A percentile compares a stretch with the other conserved stretches of the same genome.
Conservation (phyloP, 1,140 invertebrate species). For the Diuraphis noxia region DNA sequence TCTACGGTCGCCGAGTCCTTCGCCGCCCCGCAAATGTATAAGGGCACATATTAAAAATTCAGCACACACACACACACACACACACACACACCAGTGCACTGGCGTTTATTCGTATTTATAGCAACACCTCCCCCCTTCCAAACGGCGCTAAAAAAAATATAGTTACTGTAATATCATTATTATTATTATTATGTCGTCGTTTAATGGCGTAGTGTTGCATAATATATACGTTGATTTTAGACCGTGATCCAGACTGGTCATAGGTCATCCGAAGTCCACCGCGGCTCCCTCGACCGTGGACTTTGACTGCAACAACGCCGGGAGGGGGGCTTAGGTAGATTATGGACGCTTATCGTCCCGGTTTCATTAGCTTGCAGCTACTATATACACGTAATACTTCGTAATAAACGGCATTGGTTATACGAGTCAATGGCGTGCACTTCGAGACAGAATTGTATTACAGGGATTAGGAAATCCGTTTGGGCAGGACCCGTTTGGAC, state of each 20-base stretch:
- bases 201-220: no score
- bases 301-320: background rate
- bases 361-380: background rate
- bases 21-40: background rate
- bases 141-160: background rate
- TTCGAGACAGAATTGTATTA: background rate
- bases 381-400: no score
- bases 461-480: background rate
- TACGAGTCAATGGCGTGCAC: background rate
- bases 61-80: no score
- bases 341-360: background rate
- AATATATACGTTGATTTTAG: no score
- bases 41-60: background rate
- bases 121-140: no score
- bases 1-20: background rate
- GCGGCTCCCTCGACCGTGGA: no score
- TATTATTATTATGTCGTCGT: no score
- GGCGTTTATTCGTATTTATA: background rate
- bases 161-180: no score
- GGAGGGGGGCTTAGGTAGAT: no score
- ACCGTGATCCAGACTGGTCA: no score
- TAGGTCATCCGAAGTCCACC: no score
- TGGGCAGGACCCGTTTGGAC: no score
- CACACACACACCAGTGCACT: background rate
- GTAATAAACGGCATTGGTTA: background rate